These are phyloP conservation scores for Cladopsammia gracilis DNA, from an alignment of 64 coral and sea anemone species.

Conservation along the genomic window DNA sequence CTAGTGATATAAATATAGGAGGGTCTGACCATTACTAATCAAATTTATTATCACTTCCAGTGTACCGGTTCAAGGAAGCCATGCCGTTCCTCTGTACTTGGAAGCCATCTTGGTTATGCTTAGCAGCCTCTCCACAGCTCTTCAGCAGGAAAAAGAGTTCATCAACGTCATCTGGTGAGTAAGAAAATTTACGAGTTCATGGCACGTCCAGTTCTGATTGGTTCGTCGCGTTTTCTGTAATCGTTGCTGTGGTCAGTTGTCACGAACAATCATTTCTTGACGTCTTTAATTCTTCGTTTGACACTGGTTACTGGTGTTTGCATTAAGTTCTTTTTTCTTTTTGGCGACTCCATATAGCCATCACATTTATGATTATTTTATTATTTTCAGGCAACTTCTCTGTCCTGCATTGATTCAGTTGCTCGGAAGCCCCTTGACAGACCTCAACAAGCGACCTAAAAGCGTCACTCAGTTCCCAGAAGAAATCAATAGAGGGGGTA, in stretches of 20 bases:
- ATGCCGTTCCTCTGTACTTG: slow-evolving; percentile 89
- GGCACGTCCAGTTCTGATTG: too few relatives aligned
- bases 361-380: neutral
- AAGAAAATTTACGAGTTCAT: neutral
- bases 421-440: slow-evolving; percentile 94
- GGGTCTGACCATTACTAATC: neutral
- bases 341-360: too few relatives aligned
- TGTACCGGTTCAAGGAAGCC: slow-evolving; percentile 56
- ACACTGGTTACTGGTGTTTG: neutral
- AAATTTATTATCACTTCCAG: slow-evolving; percentile 31
- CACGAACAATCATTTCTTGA: neutral
- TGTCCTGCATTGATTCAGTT: slow-evolving; percentile 96
- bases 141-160: slow-evolving; percentile 96
- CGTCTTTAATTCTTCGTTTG: neutral
- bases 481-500: slow-evolving; percentile 90
- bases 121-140: slow-evolving; percentile 80
- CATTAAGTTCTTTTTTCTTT: neutral
- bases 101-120: slow-evolving; percentile 97
- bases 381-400: slow-evolving; percentile 87
- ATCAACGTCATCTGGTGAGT: slow-evolving; percentile 97
- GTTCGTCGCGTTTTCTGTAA: too few relatives aligned
- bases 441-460: slow-evolving; percentile 86
- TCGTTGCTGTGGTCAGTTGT: too few relatives aligned
- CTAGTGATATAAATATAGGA: too few relatives aligned
- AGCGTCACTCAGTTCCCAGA: slow-evolving; percentile 59